Conservation (phyloP, 2,797 vertebrate genomes). For the Anguilla obscura region DNA sequence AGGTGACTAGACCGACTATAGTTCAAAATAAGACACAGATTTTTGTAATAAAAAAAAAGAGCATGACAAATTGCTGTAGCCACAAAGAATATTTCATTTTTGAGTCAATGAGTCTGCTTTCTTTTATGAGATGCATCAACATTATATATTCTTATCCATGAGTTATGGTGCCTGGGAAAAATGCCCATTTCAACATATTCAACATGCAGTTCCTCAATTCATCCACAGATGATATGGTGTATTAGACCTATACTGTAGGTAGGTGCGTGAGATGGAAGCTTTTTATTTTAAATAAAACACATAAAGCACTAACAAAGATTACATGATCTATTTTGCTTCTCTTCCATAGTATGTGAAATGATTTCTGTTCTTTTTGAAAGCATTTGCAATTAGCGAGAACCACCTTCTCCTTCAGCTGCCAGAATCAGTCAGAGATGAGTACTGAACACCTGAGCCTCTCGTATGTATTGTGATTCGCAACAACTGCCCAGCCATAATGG, state of each 20-base stretch:
- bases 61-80: not conserved
- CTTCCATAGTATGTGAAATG: not conserved
- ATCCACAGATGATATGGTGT: not conserved
- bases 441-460: not conserved
- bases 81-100: no score
- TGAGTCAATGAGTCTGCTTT: not conserved
- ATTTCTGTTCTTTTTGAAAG: not conserved
- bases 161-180: not conserved
- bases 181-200: not conserved
- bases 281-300: not conserved
- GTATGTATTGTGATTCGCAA: not conserved
- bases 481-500: conserved; percentile 6
- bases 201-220: not conserved
- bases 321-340: not conserved
- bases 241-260: not conserved
- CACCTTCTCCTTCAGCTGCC: not conserved
- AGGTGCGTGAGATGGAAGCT: not conserved
- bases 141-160: not conserved
- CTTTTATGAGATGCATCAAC: not conserved
- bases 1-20: not conserved
- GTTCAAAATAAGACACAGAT: not conserved
- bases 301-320: not conserved
- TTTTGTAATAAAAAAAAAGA: not conserved
- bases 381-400: not conserved
- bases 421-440: not conserved